Base-by-base conservation (phyloP, 92 coral and sea anemone species). In the Bergia sp. region DNA sequence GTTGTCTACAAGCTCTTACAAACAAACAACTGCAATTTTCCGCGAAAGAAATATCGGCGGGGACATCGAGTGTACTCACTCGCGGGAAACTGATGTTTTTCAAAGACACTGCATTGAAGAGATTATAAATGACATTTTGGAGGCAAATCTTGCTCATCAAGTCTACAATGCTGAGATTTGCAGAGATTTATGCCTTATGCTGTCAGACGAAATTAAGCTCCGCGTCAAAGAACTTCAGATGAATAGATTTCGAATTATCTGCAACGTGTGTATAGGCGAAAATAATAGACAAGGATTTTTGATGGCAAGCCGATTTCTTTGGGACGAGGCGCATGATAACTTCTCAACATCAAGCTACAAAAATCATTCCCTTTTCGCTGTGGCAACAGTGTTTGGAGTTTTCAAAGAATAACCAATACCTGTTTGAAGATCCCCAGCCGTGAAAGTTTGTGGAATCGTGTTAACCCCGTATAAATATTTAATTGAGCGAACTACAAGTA, bases 231-330 rank as follows among this genome's bases (percentile, higher is more conserved):
- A 86, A 29, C 92, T 95, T 2, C 95, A 93, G 7, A 95, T 93
- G 96, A 79, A 82, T 58, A 81, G 96, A 73, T 93, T 91, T 86
- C 92, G 98, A 3, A 79, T 95, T 21, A 91, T 95, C n/a, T 95
- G 98, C 61, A 91, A 92, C 81, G 98, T 95, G 1, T 91, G 93
- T 16, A 93, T 95, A 37, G 98, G 98, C 3, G 94, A 96, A 29
- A 92, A 82, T 18, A 82, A 79, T 29, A 94, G 98, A 38, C 98
- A 95, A 72, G 95, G 96, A 7, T 58, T 95, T 66, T 86, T 95
- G 43, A 92, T 95, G 89, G 98, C 98, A 9, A 97, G 99, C 77
- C 96, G 98, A 29, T 97, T 95, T 79, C 90, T 97, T 8, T 97
- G 99, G 99, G 93, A 97, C 69, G 94, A 93, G 58, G 69, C 78